These are phyloP conservation scores for Serranus cabrilla DNA, from an alignment of 2,797 vertebrate species.

Conservation along the genomic window DNA sequence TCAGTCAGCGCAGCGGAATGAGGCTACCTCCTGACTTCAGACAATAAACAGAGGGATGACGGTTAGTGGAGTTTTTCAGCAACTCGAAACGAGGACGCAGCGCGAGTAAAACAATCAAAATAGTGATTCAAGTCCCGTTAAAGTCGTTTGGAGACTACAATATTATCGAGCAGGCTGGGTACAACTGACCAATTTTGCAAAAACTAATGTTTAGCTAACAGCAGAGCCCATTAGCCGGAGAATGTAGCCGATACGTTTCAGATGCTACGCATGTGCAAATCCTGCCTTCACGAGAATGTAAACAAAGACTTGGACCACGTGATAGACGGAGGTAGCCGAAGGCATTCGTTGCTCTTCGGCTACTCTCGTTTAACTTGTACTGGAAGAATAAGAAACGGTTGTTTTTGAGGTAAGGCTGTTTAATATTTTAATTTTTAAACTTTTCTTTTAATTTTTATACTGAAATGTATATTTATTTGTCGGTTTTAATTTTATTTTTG, in stretches of 20 bases:
- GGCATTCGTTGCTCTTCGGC: background rate
- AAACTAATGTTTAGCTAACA: too few species aligned
- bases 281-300: accelerated
- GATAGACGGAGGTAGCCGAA: conserved; percentile 32
- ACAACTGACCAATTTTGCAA: accelerated
- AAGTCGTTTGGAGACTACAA: accelerated
- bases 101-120: background rate
- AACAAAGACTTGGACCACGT: conserved; percentile 5
- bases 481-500: too few species aligned
- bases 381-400: too few species aligned
- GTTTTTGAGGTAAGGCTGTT: too few species aligned
- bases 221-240: too few species aligned
- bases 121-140: accelerated
- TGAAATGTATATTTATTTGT: too few species aligned
- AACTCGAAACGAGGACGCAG: accelerated
- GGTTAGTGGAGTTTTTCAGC: conserved; percentile 61
- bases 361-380: too few species aligned
- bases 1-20: background rate
- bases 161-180: accelerated
- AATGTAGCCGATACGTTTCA: accelerated
- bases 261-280: conserved; percentile 13
- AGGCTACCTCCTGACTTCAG: conserved; percentile 29
- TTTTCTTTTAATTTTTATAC: too few species aligned
- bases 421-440: too few species aligned
- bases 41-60: conserved; percentile 38